phyloP scores from a whole-genome alignment of 2,888 invertebrate genomes.

The Globia sparganii region DNA sequence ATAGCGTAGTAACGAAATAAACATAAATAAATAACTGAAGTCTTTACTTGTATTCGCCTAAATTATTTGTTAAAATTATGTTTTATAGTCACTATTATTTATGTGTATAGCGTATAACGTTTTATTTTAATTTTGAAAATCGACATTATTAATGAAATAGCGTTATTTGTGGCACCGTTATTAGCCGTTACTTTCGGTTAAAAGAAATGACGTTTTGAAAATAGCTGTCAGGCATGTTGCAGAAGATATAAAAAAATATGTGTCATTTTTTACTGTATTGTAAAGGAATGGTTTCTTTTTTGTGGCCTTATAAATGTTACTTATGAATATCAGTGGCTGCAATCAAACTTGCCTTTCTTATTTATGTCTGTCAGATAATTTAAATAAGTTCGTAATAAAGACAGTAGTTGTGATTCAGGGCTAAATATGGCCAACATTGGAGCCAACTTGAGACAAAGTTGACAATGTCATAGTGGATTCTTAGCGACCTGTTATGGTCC shows the following conservation, averaged over 20 bases:
- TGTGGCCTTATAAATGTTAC: constrained; percentile 75
- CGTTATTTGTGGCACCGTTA: constrained; percentile 55
- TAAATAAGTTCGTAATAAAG: constrained; percentile 66
- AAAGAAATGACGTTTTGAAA: constrained; percentile 41
- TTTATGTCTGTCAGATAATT: constrained; percentile 57
- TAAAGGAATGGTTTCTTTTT: constrained; percentile 65
- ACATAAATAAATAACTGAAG: too few relatives aligned
- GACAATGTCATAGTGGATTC: constrained; percentile 16
- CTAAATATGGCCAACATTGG: constrained; percentile 35
- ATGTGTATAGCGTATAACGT: constrained; percentile 77
- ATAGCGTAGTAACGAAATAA: constrained; percentile 57
- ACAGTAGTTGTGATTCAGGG: constrained; percentile 54
- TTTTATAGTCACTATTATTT: constrained; percentile 77
- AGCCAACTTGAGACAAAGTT: constrained; percentile 23
- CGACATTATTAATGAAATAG: constrained; percentile 55
- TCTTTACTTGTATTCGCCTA: constrained; percentile 64
- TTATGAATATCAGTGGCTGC: constrained; percentile 60
- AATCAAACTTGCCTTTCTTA: constrained; percentile 61
- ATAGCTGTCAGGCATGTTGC: constrained; percentile 58
- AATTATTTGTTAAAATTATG: constrained; percentile 72
- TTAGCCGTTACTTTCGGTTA: constrained; percentile 39
- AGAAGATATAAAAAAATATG: constrained; percentile 32
- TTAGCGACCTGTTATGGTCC: constrained; percentile 35
- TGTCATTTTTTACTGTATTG: constrained; percentile 58
- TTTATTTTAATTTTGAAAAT: constrained; percentile 69